Evolutionary conservation across 2,113 vertebrate genomes (phyloP), one percentile per base, ranked within the genome.

Genomic region (Cnemophilus loriae): DNA sequence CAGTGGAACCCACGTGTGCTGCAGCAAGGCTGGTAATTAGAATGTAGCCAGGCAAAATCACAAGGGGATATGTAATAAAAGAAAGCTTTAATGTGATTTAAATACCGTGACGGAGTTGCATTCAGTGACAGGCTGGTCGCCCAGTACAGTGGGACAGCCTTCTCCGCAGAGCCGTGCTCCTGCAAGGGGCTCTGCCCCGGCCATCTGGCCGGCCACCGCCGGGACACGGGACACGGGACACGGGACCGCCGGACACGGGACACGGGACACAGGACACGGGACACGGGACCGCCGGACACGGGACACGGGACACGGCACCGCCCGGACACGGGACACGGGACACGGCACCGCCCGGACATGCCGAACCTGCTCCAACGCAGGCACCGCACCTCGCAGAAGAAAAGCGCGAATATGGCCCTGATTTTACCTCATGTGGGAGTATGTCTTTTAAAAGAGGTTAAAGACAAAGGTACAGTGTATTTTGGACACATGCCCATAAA

Each of bases 51-150:
- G 98, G 98, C 98, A 97, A 97, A 98, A 91, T 98, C 98, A 97
- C 98, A 98, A 97, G 98, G 98, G 98, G 97, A 63, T 81, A 95
- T 95, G 98, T 98, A 99, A 99, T 98, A 98, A 98, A 98, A 97
- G 98, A 96, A 98, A 96, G 97, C 98, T 98, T 98, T 99, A 99
- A 99, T 99, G 99, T 98, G 99, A 99, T 99, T 99, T 98, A 98
- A 99, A 98, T 98, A 99, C 98, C 98, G 95, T 99, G 99, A 99
- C 98, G 97, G 98, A 98, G 97, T 83, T 97, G 95, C 97, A 96
- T 98, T 98, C 96, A 91, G 74, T 95, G 97, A 89, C 97, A 98
- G 97, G 94, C 98, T 97, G 97, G 97, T 95, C 98, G 91, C 94
- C 81, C 96, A 64, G 97, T 50, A 39, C 87, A 75, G 39, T 4